A percentile compares a stretch with the other conserved stretches of the same genome.
Evolutionary conservation across 2,888 invertebrate species (phyloP).

Genomic region (Petrolisthes cinctipes): DNA sequence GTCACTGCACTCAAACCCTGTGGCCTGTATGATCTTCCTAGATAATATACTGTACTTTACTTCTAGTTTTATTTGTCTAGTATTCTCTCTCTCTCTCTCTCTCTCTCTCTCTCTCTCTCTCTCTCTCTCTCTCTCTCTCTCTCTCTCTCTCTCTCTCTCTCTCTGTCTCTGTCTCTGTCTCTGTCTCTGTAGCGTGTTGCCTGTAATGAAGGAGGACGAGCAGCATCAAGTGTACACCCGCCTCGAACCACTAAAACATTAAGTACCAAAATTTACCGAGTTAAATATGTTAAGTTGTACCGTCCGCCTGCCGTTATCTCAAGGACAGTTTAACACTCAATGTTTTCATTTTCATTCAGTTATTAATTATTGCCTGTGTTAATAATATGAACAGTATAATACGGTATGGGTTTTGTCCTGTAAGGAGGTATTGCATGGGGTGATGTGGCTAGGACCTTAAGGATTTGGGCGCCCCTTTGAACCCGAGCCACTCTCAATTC

Average conservation of each 20-base stretch:
- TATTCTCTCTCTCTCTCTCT: neutral
- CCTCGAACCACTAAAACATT: neutral
- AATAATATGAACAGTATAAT: too few species aligned
- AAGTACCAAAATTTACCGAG: neutral
- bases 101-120: conserved; percentile 18
- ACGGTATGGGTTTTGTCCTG: too few species aligned
- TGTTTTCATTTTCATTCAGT: too few species aligned
- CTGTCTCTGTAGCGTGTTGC: neutral
- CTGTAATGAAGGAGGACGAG: too few species aligned
- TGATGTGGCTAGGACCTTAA: too few species aligned
- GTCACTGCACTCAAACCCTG: too few species aligned
- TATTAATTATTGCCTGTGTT: too few species aligned
- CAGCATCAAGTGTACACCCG: neutral
- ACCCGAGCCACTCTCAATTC: too few species aligned
- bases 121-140: neutral
- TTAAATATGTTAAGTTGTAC: neutral
- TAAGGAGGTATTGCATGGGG: too few species aligned
- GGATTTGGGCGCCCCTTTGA: too few species aligned
- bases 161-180: neutral
- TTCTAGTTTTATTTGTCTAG: neutral
- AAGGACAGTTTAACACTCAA: too few species aligned
- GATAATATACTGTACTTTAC: neutral
- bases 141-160: neutral
- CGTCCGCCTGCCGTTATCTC: neutral
- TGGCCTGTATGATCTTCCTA: too few species aligned